Percentiles rank a stretch among this genome's conserved stretches.
phyloP scores from a whole-genome alignment of 2,888 invertebrate species.

The Margaritifera margaritifera region DNA sequence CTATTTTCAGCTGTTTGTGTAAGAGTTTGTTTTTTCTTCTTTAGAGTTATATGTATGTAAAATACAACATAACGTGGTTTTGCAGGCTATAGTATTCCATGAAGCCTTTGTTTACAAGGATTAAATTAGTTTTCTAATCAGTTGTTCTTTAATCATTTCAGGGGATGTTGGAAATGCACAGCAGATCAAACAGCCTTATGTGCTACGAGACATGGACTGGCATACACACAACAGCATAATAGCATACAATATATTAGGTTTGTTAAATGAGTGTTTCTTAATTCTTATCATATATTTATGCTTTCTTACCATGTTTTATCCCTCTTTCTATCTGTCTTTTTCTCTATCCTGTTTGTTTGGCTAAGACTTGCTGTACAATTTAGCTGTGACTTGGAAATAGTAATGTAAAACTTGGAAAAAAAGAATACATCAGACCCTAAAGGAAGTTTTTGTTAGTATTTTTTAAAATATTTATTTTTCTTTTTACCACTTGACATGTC shows the following conservation, averaged over 20 bases:
- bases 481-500: too few species aligned
- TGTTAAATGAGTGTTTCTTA: constrained; percentile 1
- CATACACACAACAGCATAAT: constrained; percentile 51
- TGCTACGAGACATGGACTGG: constrained; percentile 56
- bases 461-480: too few species aligned
- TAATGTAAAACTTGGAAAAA: background rate
- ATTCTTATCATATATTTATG: background rate
- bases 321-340: background rate
- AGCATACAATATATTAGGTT: constrained; percentile 50
- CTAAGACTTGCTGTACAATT: background rate
- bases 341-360: background rate
- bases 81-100: too few species aligned
- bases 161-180: constrained; percentile 51
- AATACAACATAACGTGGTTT: too few species aligned
- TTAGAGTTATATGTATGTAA: too few species aligned
- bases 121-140: background rate
- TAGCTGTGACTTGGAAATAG: background rate
- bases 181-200: constrained; percentile 39
- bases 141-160: constrained; percentile 16
- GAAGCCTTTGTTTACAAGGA: too few species aligned
- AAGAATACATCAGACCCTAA: too few species aligned
- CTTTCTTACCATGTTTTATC: background rate
- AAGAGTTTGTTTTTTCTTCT: too few species aligned
- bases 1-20: too few species aligned
- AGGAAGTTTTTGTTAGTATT: too few species aligned